Base-by-base conservation (phyloP, 1,140 invertebrate species). In the Diorhabda carinulata region DNA sequence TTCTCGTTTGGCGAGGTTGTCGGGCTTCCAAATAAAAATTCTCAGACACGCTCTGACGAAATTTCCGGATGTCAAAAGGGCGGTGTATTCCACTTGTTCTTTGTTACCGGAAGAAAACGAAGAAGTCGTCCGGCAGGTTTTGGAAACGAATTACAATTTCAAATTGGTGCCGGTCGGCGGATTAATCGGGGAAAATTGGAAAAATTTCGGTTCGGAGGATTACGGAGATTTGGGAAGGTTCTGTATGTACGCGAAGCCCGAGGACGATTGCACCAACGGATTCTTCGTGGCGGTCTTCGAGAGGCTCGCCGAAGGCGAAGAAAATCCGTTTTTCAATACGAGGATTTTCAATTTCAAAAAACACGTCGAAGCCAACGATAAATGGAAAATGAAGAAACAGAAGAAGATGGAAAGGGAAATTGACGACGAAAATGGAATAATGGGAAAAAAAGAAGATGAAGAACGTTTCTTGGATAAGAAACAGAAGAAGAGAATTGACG, bases 31-130 rank as follows among this genome's bases (percentile, higher is more conserved):
- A 85, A 88, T 89, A 41, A 89, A 91, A 76, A 86, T 98, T 61
- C 82, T 99, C 5, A 87, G 89, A 70, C 92, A 95, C 80, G 96
- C 96, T 1, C 86, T 98, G 73, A 87, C 85, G 10, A 82, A 85
- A 3, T 97, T 97, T 81, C 92, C 94, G 2, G 88, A 88, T 67
- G 93, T 90, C 0, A 91, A 95, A 78, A 84, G 89, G 69, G 88
- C 98, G 59, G 90, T 97, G 4, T 99, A 99, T 80, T 98, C 96
- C 10, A 98, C 97, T 0, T 99, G 97, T 80, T 99, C 97, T 0
- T 78, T 96, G 42, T 86, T 92, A 81, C 84, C 88, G 4, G 89
- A 95, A 84, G 97, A 99, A 84, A 98, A 99, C 80, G 97, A 99
- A 83, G 82, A 89, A 73, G 96, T 98, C 1, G 84, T 97, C 4